Evolutionary conservation across 2,113 vertebrate species (phyloP).

Genomic region (Apteryx mantelli): DNA sequence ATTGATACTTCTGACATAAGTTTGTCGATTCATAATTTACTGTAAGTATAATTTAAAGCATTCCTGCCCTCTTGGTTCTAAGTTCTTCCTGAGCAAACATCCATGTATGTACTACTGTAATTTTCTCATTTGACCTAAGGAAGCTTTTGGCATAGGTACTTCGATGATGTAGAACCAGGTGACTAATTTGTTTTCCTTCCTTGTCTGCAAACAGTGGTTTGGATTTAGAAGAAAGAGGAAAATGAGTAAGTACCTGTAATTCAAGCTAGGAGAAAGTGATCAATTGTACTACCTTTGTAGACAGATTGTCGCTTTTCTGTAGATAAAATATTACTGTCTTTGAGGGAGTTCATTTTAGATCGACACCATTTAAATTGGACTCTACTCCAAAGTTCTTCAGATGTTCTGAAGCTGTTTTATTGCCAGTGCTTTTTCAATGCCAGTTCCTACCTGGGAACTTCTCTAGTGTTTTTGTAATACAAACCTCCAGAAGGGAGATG

Average conservation of each 20-base stretch:
- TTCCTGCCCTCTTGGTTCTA: neutral
- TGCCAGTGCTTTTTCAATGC: neutral
- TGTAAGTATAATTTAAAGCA: neutral
- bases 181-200: neutral
- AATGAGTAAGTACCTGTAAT: neutral
- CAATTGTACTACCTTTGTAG: neutral
- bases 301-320: neutral
- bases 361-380: neutral
- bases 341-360: neutral
- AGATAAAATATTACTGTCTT: neutral
- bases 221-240: neutral
- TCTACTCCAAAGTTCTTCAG: neutral
- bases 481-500: neutral
- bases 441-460: neutral
- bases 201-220: neutral
- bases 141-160: neutral
- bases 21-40: neutral
- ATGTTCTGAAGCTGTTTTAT: neutral
- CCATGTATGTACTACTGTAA: rapidly evolving
- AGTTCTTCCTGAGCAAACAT: neutral
- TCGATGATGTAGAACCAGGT: neutral
- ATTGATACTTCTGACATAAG: neutral
- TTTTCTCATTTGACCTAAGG: neutral
- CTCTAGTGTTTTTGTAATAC: neutral
- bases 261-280: neutral